Base-by-base conservation (phyloP, 2,113 vertebrate genomes). In the Oreochromis spilurus region DNA sequence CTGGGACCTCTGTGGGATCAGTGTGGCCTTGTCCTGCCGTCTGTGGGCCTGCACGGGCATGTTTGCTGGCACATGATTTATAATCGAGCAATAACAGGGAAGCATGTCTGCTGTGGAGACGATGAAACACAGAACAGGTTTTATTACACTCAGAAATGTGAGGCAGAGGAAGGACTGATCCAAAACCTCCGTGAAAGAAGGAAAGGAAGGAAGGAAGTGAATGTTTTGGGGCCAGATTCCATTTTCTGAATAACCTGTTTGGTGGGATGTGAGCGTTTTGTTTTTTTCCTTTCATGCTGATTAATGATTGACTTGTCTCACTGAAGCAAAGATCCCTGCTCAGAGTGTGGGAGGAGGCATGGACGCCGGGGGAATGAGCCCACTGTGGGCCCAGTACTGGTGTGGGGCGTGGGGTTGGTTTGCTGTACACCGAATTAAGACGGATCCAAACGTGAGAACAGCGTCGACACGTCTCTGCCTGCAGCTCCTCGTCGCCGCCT, bases 141-240 rank as follows among this genome's bases (percentile, higher is more conserved):
- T 31, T 31, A 60, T 10, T 60, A 60, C 57, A 31, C 17, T 60
- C 26, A 60, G 26, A 31, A 31, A 7, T 7, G 7, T 65, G 60
- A 43, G 62, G 36, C 7, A 40, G 36, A 43, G 62, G 36, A 9
- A n/a, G n/a, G n/a, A 24, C 36, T 2, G 36, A 65, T 36, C 34
- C 5, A 0, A 62, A 36, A n/a, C 60, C 31, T 36, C 31, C 9
- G 34, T 62, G 58, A 31, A 31, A 60, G 29, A 16, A 62, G 2
- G 10, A 19, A 1, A 58, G 17, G 17, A 19, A 50, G 53, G 52
- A 54, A 55, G 21, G 11, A 24, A 13, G 57, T 16, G 29, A 34
- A 34, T 6, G 60, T 21, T 5, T 38, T 36, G 0, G 0, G 12
- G 31, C 0, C 34, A 65, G 17, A 1, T 65, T 65, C 31, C 16